Evolutionary conservation across 2,888 invertebrate species (phyloP).

Genomic region (Scaptomyza caliginosa): DNA sequence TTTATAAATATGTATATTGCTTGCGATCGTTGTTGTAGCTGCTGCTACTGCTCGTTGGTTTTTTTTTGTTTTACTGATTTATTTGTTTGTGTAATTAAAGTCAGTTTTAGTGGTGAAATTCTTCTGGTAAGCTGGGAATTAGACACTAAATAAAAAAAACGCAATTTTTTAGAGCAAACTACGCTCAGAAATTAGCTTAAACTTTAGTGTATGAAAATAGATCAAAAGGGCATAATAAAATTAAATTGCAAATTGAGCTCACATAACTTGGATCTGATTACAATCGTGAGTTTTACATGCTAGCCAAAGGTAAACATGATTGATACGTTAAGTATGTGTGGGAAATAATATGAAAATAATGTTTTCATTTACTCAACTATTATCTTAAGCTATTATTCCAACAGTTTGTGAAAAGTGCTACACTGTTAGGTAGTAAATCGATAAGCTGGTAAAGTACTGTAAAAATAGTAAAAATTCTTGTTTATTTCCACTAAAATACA

Average conservation of each 20-base stretch:
- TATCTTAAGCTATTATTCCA: background rate
- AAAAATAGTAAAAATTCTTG: too few relatives aligned
- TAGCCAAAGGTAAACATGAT: background rate
- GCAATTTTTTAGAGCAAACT: constrained; percentile 13
- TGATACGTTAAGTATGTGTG: background rate
- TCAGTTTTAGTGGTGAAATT: constrained; percentile 81
- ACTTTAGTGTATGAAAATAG: background rate
- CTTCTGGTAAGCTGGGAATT: constrained; percentile 31
- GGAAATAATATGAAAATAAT: background rate
- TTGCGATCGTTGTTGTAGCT: constrained; percentile 19
- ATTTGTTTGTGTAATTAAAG: constrained; percentile 67
- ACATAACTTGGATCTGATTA: constrained; percentile 1
- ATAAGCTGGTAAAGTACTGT: too few relatives aligned
- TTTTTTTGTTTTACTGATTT: constrained; percentile 65
- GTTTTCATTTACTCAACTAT: background rate
- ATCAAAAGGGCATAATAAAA: background rate
- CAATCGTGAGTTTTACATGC: background rate
- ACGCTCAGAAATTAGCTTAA: constrained; percentile 21
- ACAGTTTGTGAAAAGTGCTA: too few relatives aligned
- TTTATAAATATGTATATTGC: constrained; percentile 35
- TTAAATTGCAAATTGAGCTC: constrained; percentile 1
- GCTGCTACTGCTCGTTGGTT: constrained; percentile 12
- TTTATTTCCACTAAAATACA: too few relatives aligned
- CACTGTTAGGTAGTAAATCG: too few relatives aligned
- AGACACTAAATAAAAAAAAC: background rate